Conservation (phyloP, 2,113 vertebrate genomes). For the Calidris pugnax region DNA sequence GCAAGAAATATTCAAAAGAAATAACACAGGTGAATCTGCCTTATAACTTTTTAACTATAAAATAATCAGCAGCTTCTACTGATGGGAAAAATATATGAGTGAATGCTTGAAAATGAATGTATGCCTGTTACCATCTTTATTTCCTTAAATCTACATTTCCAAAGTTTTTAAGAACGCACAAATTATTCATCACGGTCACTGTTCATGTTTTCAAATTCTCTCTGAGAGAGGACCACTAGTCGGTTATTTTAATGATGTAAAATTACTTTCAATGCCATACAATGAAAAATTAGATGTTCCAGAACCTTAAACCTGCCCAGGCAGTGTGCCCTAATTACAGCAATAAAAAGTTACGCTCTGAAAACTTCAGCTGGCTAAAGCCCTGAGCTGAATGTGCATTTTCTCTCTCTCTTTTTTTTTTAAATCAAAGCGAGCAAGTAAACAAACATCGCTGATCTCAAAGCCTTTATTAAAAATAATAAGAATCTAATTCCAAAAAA, state of each 20-base stretch:
- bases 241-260: background rate
- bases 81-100: background rate
- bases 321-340: background rate
- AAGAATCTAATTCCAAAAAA: background rate
- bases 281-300: background rate
- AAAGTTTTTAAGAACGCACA: background rate
- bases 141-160: background rate
- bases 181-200: background rate
- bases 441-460: background rate
- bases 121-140: background rate
- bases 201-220: conserved; percentile 17
- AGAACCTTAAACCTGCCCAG: background rate
- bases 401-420: accelerated
- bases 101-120: background rate
- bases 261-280: background rate
- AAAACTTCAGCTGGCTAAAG: background rate
- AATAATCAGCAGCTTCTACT: background rate
- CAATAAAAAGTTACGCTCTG: background rate
- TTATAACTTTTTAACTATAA: background rate
- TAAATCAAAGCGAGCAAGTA: background rate
- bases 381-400: background rate
- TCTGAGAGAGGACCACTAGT: background rate
- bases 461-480: background rate
- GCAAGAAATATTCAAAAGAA: conserved; percentile 81
- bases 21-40: conserved; percentile 81